Percentiles rank a stretch among this genome's conserved stretches.
Conservation (phyloP, 2,888 invertebrate genomes). For the Trichopoda pennipes region DNA sequence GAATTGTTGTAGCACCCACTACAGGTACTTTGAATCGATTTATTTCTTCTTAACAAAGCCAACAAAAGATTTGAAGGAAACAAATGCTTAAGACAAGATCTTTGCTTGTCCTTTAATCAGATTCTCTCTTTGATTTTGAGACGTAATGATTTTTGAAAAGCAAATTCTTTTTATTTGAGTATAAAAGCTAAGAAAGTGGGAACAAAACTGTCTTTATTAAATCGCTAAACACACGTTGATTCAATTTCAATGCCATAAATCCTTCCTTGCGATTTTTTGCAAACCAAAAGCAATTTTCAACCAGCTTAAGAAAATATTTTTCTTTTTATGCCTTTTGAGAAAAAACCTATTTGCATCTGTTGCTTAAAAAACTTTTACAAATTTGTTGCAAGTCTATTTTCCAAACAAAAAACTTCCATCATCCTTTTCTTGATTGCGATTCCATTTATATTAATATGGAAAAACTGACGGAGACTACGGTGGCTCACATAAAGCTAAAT, state of each 20-base stretch:
- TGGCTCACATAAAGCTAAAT: too few relatives aligned
- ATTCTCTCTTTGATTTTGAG: constrained; percentile 4
- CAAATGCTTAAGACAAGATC: constrained; percentile 57
- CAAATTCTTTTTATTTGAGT: constrained; percentile 2
- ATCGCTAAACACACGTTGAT: neutral
- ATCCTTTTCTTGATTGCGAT: too few relatives aligned
- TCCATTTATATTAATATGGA: too few relatives aligned
- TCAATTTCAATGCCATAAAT: neutral
- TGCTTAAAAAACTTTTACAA: too few relatives aligned
- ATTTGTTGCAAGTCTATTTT: too few relatives aligned
- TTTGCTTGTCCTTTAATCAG: constrained; percentile 7
- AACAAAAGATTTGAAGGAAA: constrained; percentile 52
- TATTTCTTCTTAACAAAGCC: neutral
- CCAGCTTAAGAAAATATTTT: too few relatives aligned
- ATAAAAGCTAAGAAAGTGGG: neutral
- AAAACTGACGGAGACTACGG: too few relatives aligned
- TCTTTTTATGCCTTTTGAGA: too few relatives aligned
- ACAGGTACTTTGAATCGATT: constrained; percentile 40
- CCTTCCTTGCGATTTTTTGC: too few relatives aligned
- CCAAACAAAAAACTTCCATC: too few relatives aligned
- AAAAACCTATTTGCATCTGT: too few relatives aligned
- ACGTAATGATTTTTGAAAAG: constrained; percentile 29
- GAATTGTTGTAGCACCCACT: constrained; percentile 63
- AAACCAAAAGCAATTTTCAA: too few relatives aligned
- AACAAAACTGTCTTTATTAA: neutral